Percentiles rank a stretch among this genome's conserved stretches.
Evolutionary conservation across 1,140 invertebrate genomes (phyloP).

Genomic region (Tetramorium alpestre): DNA sequence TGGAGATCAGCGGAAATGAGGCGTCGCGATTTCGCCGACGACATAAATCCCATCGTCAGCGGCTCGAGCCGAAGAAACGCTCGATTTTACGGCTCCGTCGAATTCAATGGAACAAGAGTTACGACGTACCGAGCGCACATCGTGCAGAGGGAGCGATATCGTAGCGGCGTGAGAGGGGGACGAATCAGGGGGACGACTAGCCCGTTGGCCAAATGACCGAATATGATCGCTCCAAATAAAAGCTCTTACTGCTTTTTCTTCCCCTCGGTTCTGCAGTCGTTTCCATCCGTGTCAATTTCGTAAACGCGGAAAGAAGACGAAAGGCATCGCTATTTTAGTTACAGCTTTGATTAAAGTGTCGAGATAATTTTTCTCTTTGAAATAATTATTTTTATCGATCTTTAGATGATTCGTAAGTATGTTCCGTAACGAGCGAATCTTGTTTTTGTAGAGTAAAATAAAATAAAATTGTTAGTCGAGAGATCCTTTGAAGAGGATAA

Average conservation of each 20-base stretch:
- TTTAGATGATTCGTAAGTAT: not conserved
- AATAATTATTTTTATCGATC: conserved; percentile 9
- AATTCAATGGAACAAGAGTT: conserved; percentile 78
- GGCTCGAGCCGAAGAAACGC: conserved; percentile 62
- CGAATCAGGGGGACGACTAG: conserved; percentile 63
- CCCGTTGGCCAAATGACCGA: conserved; percentile 71
- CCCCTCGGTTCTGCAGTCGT: conserved; percentile 41
- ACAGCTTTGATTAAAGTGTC: not conserved
- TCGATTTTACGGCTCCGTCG: conserved; percentile 75
- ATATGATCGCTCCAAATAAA: conserved; percentile 59
- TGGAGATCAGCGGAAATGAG: conserved; percentile 68
- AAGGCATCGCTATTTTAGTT: not conserved
- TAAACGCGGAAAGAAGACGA: not conserved
- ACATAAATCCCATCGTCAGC: conserved; percentile 71
- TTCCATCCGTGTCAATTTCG: conserved; percentile 47
- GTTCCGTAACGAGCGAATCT: not conserved
- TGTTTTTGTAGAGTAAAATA: not conserved
- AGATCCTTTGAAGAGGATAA: not conserved
- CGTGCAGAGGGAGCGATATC: conserved; percentile 17
- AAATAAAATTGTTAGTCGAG: not conserved
- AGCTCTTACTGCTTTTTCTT: conserved; percentile 22
- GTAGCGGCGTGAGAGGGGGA: conserved; percentile 49
- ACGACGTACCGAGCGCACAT: conserved; percentile 65
- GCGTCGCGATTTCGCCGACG: conserved; percentile 53
- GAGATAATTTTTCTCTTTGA: not conserved